A percentile compares a stretch with the other conserved stretches of the same genome.
phyloP scores from a whole-genome alignment of 2,113 vertebrate species.

The Mastomys coucha region DNA sequence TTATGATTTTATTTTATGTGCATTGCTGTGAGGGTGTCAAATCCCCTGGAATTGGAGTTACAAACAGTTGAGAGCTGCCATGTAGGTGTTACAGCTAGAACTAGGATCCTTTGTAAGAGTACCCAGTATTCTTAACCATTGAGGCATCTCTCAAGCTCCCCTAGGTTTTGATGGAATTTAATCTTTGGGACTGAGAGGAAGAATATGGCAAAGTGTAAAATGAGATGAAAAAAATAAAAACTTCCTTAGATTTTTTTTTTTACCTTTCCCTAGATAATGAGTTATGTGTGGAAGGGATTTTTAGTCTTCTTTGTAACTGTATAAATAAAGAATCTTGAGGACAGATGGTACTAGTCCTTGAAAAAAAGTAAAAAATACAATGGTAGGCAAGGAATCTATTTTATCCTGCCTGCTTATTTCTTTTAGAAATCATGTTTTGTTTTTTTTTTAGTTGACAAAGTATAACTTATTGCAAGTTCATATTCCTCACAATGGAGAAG shows the following conservation, averaged over 20 bases:
- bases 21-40: too few species aligned
- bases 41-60: too few species aligned
- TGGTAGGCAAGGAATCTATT: not conserved
- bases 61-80: too few species aligned
- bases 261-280: not conserved
- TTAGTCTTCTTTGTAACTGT: not conserved
- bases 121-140: too few species aligned
- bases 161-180: not conserved
- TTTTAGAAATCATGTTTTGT: not conserved
- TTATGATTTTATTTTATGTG: too few species aligned
- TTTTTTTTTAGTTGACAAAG: not conserved
- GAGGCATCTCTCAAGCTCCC: too few species aligned
- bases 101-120: too few species aligned
- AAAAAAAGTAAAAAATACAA: not conserved
- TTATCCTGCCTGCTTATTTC: not conserved
- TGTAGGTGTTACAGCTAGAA: too few species aligned
- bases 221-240: not conserved
- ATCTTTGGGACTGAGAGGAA: not conserved
- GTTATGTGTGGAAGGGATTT: not conserved
- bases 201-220: not conserved
- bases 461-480: slow-evolving; percentile 38
- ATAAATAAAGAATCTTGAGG: not conserved
- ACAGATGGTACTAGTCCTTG: not conserved
- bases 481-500: slow-evolving; percentile 7
- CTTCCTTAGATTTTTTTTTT: slow-evolving; percentile 13